Conservation (phyloP, 2,888 invertebrate genomes). For the Parnassius smintheus region DNA sequence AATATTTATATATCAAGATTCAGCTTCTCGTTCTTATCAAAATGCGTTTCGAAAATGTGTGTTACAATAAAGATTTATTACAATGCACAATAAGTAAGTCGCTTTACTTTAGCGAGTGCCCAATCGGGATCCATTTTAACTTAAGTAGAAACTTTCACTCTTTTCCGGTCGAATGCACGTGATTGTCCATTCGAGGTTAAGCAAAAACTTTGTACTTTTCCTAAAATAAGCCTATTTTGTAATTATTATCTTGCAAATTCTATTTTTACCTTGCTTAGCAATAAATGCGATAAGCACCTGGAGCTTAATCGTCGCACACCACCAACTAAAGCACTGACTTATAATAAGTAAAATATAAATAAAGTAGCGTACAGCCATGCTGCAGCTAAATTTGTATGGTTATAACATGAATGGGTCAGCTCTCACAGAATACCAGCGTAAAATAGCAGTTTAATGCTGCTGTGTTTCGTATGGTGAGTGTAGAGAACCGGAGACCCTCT, state of each 20-base stretch:
- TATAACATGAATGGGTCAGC: no score
- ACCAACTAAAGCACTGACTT: no score
- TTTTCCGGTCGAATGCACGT: conserved; percentile 46
- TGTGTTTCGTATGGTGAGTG: no score
- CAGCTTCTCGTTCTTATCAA: conserved; percentile 17
- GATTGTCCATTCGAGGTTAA: conserved; percentile 33
- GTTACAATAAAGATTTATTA: conserved; percentile 24
- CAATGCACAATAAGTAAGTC: conserved; percentile 21
- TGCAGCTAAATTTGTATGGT: no score
- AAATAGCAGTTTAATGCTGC: no score
- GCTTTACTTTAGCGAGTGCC: conserved; percentile 21
- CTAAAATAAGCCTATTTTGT: conserved; percentile 21
- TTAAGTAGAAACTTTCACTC: conserved; percentile 47
- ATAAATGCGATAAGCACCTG: no score
- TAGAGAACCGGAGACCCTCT: no score
- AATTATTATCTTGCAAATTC: background rate
- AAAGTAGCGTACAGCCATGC: no score
- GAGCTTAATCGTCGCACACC: no score
- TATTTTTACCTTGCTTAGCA: no score
- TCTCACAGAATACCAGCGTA: no score
- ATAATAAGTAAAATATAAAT: no score
- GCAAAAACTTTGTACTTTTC: conserved; percentile 29
- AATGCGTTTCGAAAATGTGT: conserved; percentile 17
- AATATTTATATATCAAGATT: conserved; percentile 1
- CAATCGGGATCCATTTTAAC: conserved; percentile 34